phyloP scores from a whole-genome alignment of 1,140 invertebrate species.

The Ceratitis capitata region DNA sequence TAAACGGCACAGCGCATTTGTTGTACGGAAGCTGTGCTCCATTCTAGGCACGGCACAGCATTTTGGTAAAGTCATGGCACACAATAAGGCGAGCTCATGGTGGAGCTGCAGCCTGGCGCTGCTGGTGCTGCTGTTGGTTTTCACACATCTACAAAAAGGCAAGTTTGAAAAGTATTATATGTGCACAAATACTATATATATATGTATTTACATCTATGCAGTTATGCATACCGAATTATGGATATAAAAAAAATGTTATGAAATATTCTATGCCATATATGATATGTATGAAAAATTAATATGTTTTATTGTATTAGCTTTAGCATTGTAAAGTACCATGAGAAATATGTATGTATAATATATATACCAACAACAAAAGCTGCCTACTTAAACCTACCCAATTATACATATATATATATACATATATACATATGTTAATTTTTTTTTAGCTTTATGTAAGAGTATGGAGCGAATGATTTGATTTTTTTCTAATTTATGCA shows the following conservation, averaged over 20 bases:
- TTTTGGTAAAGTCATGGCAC: background rate
- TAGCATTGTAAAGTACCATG: background rate
- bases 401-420: background rate
- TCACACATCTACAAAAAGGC: background rate
- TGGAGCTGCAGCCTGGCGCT: background rate
- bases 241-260: too few relatives aligned
- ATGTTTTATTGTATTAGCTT: background rate
- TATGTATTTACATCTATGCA: background rate
- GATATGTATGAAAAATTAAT: too few relatives aligned
- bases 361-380: too few relatives aligned
- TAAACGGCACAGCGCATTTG: background rate
- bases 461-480: constrained; percentile 56
- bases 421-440: background rate
- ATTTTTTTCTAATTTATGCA: constrained; percentile 64
- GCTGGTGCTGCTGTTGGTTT: background rate
- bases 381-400: background rate
- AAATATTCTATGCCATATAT: background rate
- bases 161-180: background rate
- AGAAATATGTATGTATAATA: background rate
- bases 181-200: background rate
- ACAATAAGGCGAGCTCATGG: background rate
- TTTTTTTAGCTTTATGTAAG: constrained; percentile 35
- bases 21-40: background rate
- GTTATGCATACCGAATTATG: too few relatives aligned
- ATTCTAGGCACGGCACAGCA: background rate